Base-by-base conservation (phyloP, 2,888 invertebrate species). In the Drosophila diplacantha region DNA sequence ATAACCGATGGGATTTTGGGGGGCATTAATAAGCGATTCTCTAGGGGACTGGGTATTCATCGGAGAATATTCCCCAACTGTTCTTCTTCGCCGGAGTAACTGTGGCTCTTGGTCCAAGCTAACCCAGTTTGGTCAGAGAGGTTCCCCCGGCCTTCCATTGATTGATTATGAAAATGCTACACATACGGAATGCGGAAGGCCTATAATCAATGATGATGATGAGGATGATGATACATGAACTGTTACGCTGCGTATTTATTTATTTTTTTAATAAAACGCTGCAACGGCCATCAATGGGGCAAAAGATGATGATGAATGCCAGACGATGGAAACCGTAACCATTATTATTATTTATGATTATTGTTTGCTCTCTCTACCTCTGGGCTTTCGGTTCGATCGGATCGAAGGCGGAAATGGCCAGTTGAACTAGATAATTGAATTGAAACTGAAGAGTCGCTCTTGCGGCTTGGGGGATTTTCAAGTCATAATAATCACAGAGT, bases 111-210 rank as follows among this genome's bases (percentile, higher is more conserved):
- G 12, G n/a, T 22, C 32, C 11, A 8, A 29, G 18, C 18, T 43
- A 43, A 58, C 29, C 58, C 57, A 37, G 55, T 37, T 37, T 49
- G 20, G 12, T 4, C 8, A 8, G 16, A 37, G 46, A 14, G 35
- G 26, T 26, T 18, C 35, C 35, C 50, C 31, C 4, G 3, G 22
- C 11, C 7, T 26, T n/a, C 74, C 47, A 63, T 71, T 71, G 75
- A 78, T 81, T 73, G 79, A 73, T 79, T 81, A 78, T 75, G 81
- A 75, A 78, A 75, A 54, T 59, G 61, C 59, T 41, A 47, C 54
- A 54, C 63, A 63, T 35, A 39, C 49, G 54, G 54, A 74, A 63
- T 35, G 39, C 57, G 54, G 54, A 80, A 60, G 38, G 55, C 75
- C 58, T 46, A 46, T 69, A 81, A 72, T 77, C 62, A 72, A 59